Percentiles rank a stretch among this genome's conserved stretches.
Conservation (phyloP, 1,140 invertebrate species). For the Trichonephila clavata region DNA sequence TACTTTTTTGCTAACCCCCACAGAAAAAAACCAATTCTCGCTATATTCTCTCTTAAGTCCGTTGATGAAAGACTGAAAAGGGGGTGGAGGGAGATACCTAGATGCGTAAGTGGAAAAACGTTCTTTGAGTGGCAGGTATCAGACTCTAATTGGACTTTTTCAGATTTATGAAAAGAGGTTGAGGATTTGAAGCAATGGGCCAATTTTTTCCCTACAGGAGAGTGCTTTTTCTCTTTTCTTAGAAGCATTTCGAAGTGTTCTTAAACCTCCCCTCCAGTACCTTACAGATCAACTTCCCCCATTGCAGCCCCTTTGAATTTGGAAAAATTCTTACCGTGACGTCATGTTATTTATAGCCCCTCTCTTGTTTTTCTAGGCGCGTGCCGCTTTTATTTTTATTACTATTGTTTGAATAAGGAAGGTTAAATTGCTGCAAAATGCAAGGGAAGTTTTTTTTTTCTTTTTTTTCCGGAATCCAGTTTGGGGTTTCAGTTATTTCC, state of each 20-base stretch:
- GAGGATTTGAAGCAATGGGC: conserved; percentile 26
- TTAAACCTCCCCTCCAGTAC: conserved; percentile 6
- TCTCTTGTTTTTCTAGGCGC: background rate
- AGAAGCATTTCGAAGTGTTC: conserved; percentile 26
- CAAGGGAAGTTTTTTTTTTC: background rate
- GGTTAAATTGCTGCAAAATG: conserved; percentile 26
- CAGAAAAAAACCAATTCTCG: background rate
- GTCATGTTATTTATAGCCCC: conserved; percentile 40
- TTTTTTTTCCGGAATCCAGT: background rate
- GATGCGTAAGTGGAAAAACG: conserved; percentile 49
- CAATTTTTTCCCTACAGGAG: background rate
- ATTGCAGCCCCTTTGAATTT: background rate
- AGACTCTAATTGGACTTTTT: conserved; percentile 55
- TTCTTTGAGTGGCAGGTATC: conserved; percentile 46
- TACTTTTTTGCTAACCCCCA: conserved; percentile 36
- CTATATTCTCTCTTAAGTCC: background rate
- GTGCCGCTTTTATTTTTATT: conserved; percentile 24
- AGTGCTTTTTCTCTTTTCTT: background rate
- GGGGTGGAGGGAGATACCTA: background rate
- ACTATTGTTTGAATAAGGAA: background rate
- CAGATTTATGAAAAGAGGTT: conserved; percentile 52
- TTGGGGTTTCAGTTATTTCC: background rate
- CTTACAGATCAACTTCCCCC: background rate
- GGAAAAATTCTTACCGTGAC: background rate
- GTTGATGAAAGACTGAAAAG: background rate